Conservation (phyloP, 1,140 invertebrate genomes). For the Diplogasteroides magnus region DNA sequence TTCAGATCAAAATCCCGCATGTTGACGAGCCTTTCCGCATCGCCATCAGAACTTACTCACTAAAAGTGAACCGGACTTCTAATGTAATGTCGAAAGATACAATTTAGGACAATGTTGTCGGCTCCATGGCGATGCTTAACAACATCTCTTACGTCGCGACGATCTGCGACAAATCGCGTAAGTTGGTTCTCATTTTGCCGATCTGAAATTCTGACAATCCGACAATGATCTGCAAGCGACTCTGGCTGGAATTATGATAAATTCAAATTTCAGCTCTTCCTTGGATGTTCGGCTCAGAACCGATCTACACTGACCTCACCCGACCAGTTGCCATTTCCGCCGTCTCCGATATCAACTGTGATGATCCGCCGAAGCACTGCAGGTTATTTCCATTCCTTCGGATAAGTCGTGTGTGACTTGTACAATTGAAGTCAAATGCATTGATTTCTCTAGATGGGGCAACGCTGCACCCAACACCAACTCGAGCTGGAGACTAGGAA, state of each 20-base stretch:
- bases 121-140: conserved; percentile 30
- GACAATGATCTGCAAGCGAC: too few relatives aligned
- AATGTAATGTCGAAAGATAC: not conserved
- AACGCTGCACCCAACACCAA: conserved; percentile 5
- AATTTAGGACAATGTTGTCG: conserved; percentile 19
- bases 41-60: conserved; percentile 32
- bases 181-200: conserved; percentile 8
- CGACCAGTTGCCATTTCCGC: not conserved
- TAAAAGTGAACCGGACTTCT: conserved; percentile 6
- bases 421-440: not conserved
- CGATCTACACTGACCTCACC: conserved; percentile 1
- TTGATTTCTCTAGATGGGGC: conserved; percentile 12
- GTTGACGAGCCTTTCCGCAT: conserved; percentile 34
- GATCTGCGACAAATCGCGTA: conserved; percentile 30
- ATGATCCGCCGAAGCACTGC: conserved; percentile 11
- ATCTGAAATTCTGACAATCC: too few relatives aligned
- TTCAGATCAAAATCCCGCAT: conserved; percentile 29
- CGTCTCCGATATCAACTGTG: conserved; percentile 16
- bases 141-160: conserved; percentile 30
- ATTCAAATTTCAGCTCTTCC: conserved; percentile 22
- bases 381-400: too few relatives aligned
- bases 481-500: conserved; percentile 23
- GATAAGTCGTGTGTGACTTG: too few relatives aligned
- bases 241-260: not conserved
- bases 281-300: conserved; percentile 10